Base-by-base conservation (phyloP, 2,113 vertebrate genomes). In the Vulpes lagopus region DNA sequence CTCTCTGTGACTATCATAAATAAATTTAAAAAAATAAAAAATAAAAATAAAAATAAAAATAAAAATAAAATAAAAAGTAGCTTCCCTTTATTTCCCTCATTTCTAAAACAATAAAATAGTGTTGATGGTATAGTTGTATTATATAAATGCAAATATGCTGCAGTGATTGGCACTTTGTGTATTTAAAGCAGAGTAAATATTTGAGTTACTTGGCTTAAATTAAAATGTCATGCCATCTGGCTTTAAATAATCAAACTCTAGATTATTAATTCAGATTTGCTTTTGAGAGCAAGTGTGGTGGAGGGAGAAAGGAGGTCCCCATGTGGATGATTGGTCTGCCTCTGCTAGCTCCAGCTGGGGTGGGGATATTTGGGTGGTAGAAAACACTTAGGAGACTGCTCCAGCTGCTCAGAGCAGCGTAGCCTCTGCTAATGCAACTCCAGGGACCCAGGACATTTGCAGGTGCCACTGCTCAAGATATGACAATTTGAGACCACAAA, bases 191-290 rank as follows among this genome's bases (percentile, higher is more conserved):
- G 73, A 69, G 82, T 59, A 78, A 95, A 92, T 69, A 96, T 92
- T 87, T 86, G 76, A 80, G 25, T 49, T 30, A 81, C 19, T 9
- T 80, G 79, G 73, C 76, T 95, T 96, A 86, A 97, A 93, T 95
- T 82, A 96, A 96, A 80, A 94, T 92, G 27, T 59, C 92, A 60
- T 49, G 43, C n/a, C 62, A 89, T 90, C 19, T 82, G 71, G 81
- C 67, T 74, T 87, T 93, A 82, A 85, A 81, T 43, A 67, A 91
- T 9, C 67, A 87, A 49, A n/a, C 43, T 84, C 74, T 65, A n/a
- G 67, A 64, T 93, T 85, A 74, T 84, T 92, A 82, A 73, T 32
- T 94, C 65, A 57, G 65, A 69, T 78, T 69, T 80, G 27, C 35
- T 80, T 80, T 80, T 57, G 74, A 93, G 53, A 67, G 49, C 57